Base-by-base conservation (phyloP, 2,888 invertebrate species). In the Lycaena phlaeas region DNA sequence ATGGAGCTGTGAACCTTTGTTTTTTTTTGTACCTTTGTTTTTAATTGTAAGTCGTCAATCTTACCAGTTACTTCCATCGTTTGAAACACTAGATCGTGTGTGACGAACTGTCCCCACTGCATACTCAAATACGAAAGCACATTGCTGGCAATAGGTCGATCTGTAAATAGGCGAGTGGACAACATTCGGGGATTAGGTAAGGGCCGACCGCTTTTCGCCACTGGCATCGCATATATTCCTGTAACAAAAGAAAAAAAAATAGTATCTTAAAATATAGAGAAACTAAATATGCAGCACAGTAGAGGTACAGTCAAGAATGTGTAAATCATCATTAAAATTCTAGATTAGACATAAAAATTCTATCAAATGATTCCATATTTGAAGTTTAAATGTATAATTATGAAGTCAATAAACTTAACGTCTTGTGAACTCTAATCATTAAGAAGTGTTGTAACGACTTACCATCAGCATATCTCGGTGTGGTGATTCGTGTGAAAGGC, bases 51-150 rank as follows among this genome's bases (percentile, higher is more conserved):
- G n/a, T n/a, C n/a, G n/a, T n/a, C n/a, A n/a, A n/a, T 44, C 47
- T 68, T 61, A 86, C 86, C 81, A 34, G 82, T 81, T 27, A 69
- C 70, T 57, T 89, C 88, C 59, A 91, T 88, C 0, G 90, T 87
- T 47, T 90, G 82, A 36, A 81, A 87, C 1, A 89, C 74, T 48
- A 92, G 62, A 52, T 93, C 93, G 51, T 92, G 90, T 0, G 90
- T 87, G 11, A 93, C 59, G 55, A 92, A 90, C 59, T 92, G 91
- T 0, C 90, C 89, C 88, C 90, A 93, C 59, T 91, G 89, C 87
- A 90, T 89, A 42, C 90, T 76, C 53, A 91, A 72, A 37, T 89
- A 77, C 1, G 87, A 88, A 42, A 86, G 74, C 1, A 79, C 75
- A 0, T 65, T 54, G 53, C 90, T 90, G 14, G 78, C 67, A 18